A percentile compares a stretch with the other conserved stretches of the same genome.
Conservation (phyloP, 2,888 invertebrate species). For the Candidula unifasciata region DNA sequence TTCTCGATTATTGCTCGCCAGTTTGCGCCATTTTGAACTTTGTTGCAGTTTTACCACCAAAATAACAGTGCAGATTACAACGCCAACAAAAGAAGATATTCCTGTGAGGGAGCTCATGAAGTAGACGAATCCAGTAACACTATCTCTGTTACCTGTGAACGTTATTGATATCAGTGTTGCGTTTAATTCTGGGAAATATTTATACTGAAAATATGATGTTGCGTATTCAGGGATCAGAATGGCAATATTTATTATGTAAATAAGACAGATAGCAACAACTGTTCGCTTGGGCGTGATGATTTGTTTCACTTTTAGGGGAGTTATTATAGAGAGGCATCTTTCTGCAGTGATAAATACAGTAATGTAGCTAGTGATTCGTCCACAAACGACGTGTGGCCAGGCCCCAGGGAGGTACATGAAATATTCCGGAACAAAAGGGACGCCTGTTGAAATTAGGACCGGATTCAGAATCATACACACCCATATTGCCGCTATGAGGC, state of each 20-base stretch:
- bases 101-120: not conserved
- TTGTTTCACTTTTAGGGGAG: constrained; percentile 31
- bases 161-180: not conserved
- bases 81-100: not conserved
- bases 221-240: not conserved
- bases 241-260: not conserved
- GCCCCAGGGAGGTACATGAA: constrained; percentile 24
- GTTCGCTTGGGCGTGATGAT: constrained; percentile 11
- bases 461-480: constrained; percentile 23
- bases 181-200: not conserved
- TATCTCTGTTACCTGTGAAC: not conserved
- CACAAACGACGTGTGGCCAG: constrained; percentile 16
- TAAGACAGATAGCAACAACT: not conserved
- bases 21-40: not conserved
- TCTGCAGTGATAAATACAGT: constrained; percentile 30
- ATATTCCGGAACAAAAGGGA: not conserved
- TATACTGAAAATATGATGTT: not conserved
- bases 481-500: not conserved
- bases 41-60: constrained; percentile 11
- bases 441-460: not conserved
- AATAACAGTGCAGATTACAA: not conserved
- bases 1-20: not conserved
- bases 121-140: not conserved
- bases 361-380: constrained; percentile 30
- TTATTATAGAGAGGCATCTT: constrained; percentile 28